Conservation (phyloP, 1,140 invertebrate species). For the Planococcus citri region DNA sequence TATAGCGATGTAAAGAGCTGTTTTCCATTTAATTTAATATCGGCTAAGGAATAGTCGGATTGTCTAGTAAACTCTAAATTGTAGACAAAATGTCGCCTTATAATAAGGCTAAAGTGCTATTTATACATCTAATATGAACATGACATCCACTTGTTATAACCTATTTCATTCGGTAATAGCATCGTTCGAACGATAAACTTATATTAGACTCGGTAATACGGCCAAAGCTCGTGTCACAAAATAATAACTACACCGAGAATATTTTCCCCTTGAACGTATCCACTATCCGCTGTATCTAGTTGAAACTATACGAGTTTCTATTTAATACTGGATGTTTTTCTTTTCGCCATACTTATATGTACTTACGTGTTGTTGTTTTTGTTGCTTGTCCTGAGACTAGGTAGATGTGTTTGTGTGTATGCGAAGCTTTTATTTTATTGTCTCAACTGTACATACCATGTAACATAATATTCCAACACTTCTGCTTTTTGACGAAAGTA, state of each 20-base stretch:
- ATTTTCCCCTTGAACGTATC: too few relatives aligned
- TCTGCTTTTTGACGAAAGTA: too few relatives aligned
- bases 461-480: too few relatives aligned
- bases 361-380: too few relatives aligned
- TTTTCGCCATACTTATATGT: too few relatives aligned
- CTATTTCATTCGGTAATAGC: constrained; percentile 10
- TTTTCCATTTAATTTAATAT: constrained; percentile 20
- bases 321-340: too few relatives aligned
- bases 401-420: too few relatives aligned
- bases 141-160: constrained; percentile 18
- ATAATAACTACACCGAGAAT: background rate
- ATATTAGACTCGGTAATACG: background rate
- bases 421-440: too few relatives aligned
- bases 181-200: background rate
- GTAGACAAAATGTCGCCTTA: constrained; percentile 14
- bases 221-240: background rate
- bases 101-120: constrained; percentile 9
- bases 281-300: too few relatives aligned
- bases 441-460: too few relatives aligned
- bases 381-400: too few relatives aligned
- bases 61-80: constrained; percentile 1
- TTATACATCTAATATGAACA: constrained; percentile 17
- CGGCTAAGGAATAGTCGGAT: background rate
- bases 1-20: constrained; percentile 3
- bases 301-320: too few relatives aligned